Percentiles rank a stretch among this genome's conserved stretches.
Conservation (phyloP, 1,140 invertebrate species). For the Odontomachus brunneus region DNA sequence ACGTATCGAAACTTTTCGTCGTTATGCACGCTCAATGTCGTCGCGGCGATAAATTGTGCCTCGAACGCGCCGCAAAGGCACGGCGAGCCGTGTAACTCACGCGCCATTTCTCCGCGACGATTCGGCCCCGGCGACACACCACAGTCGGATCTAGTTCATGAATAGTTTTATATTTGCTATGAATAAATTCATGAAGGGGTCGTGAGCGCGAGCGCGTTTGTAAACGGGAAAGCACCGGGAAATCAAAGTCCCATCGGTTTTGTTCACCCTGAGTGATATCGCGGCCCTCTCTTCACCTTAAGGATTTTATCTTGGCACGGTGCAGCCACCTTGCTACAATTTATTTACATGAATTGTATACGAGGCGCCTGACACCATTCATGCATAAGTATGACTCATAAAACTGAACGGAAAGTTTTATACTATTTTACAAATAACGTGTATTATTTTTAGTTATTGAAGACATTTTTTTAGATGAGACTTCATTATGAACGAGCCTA, state of each 20-base stretch:
- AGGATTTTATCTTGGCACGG: slow-evolving; percentile 29
- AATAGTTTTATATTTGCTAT: slow-evolving; percentile 63
- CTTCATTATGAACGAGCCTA: too few relatives aligned
- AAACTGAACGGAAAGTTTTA: too few relatives aligned
- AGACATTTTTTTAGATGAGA: too few relatives aligned
- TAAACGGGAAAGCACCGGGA: slow-evolving; percentile 30
- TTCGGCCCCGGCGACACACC: slow-evolving; percentile 38
- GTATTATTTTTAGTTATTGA: too few relatives aligned
- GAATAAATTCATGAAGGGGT: slow-evolving; percentile 60
- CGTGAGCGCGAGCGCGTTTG: slow-evolving; percentile 27
- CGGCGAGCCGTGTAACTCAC: slow-evolving; percentile 27
- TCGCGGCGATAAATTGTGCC: slow-evolving; percentile 43
- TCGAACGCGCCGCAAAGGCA: slow-evolving; percentile 28
- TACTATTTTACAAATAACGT: too few relatives aligned
- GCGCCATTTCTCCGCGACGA: slow-evolving; percentile 51
- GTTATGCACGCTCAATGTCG: slow-evolving; percentile 52
- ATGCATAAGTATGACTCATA: too few relatives aligned
- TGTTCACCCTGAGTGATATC: slow-evolving; percentile 8
- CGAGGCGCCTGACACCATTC: too few relatives aligned
- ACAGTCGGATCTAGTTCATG: slow-evolving; percentile 54
- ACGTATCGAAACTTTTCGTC: slow-evolving; percentile 55
- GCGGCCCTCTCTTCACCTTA: neutral
- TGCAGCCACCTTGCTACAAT: neutral
- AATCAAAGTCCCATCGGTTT: slow-evolving; percentile 54
- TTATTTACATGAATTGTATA: too few relatives aligned